Base-by-base conservation (phyloP, 2,113 vertebrate species). In the Galeopterus variegatus region DNA sequence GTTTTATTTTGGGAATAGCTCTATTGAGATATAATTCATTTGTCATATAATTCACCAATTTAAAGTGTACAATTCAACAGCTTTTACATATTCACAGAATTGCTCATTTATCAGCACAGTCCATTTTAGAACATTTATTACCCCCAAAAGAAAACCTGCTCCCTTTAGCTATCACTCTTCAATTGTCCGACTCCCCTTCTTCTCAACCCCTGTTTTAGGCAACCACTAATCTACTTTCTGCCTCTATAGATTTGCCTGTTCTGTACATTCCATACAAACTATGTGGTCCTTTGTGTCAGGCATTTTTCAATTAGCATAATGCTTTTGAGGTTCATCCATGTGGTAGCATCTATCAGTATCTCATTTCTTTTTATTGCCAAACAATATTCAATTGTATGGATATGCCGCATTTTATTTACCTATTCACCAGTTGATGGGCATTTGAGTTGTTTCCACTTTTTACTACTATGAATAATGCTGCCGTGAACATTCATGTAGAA, bases 151-250 rank as follows among this genome's bases (percentile, higher is more conserved):
- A 21, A 88, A 14, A 24, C 7, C n/a, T 73, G 23, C 7, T 33
- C 5, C n/a, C 33, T 14, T 48, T 21, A 31, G 1, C 9, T 3
- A 65, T 50, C 31, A 21, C 5, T n/a, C n/a, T 65, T 15, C 8
- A 75, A 10, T n/a, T 7, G 23, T 56, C 9, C 18, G 2, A 9
- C 36, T 8, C 18, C 8, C 4, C 19, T 11, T 0, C 54, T 28
- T 73, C 56, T 23, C 36, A 64, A 26, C 3, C 14, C 15, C 8
- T 90, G n/a, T 21, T 56, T 19, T 12, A 15, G 6, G 50, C 4
- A 31, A 80, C 3, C 36, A 60, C n/a, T 82, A 56, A 15, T 17
- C 23, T 31, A 45, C 36, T 26, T 64, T 28, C 23, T n/a, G 1
- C 54, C n/a, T 54, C 18, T 36, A 79, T 54, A 21, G 23, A 58